These are phyloP conservation scores for Chaenogobius annularis DNA, from an alignment of 2,113 vertebrate species.

Conservation along the genomic window DNA sequence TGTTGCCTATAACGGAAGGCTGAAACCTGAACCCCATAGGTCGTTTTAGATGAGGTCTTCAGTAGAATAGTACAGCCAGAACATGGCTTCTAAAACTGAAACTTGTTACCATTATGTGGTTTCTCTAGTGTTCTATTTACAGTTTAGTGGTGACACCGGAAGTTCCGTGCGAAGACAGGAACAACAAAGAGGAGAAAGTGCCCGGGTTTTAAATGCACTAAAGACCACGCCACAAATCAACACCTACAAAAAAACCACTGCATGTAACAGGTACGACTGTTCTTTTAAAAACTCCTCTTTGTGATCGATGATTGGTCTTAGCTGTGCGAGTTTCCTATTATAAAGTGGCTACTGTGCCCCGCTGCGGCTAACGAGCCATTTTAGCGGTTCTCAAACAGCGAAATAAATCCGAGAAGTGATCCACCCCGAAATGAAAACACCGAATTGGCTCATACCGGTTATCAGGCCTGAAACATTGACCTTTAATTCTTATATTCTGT, in stretches of 20 bases:
- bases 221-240: not conserved
- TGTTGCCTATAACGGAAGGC: too few species aligned
- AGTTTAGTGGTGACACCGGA: slow-evolving; percentile 43
- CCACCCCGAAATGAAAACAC: not conserved
- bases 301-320: not conserved
- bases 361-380: slow-evolving; percentile 47
- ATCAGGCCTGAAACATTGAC: not conserved
- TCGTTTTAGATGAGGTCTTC: too few species aligned
- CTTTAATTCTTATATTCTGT: not conserved
- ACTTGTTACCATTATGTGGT: too few species aligned
- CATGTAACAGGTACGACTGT: slow-evolving; percentile 16
- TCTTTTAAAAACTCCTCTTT: fast-evolving
- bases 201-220: slow-evolving; percentile 38
- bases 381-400: slow-evolving; percentile 20
- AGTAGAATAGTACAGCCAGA: too few species aligned
- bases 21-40: too few species aligned
- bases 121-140: too few species aligned
- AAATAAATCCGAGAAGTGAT: not conserved
- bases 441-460: too few species aligned
- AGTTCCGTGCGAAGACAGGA: slow-evolving; percentile 47
- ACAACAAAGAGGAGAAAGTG: slow-evolving; percentile 67
- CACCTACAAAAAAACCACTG: not conserved
- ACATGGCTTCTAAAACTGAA: too few species aligned
- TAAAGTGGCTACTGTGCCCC: slow-evolving; percentile 13
- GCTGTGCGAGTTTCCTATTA: not conserved